Base-by-base conservation (phyloP, 2,888 invertebrate genomes). In the Drosophila rellima region DNA sequence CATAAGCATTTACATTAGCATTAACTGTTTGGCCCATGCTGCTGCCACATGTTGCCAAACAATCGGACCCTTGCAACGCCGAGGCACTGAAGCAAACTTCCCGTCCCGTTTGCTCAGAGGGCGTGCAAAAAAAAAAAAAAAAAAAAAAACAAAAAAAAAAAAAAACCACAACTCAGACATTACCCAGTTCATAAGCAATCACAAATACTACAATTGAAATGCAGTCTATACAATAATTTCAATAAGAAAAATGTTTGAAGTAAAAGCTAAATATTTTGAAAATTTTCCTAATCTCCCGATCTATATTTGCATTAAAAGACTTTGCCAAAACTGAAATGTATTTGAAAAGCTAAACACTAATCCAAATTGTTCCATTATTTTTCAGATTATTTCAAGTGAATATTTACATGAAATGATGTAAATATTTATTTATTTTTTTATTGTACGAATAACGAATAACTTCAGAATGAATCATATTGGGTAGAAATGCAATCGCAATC, bases 81-180 rank as follows among this genome's bases (percentile, higher is more conserved):
- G 59, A 67, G 17, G 68, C 82, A 83, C 66, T 79, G 56, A 85
- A 88, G 82, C 82, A 83, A 37, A 88, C 80, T 82, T 83, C 82
- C 82, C 79, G 64, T 82, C 78, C 78, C 88, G 80, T 65, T 74
- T 69, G 76, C 57, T 65, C 88, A 81, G 51, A 86, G 65, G 68
- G 67, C 69, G 71, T 70, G 67, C 57, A 80, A 77, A 67, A 77
- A 63, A 55, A 51, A 37, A 61, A 48, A 11, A 52, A 20, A 54
- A 66, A 64, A 37, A 47, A 18, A 3, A 33, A 20, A 59, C 45
- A 26, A 15, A 5, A 11, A 29, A 10, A 10, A 7, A 26, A 29
- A 18, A 29, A 29, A 70, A 44, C 26, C 51, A 26, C 39, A 33
- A 33, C 20, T 55, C 42, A 15, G 15, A 55, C 31, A 55, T 55